Evolutionary conservation across 2,797 vertebrate genomes (phyloP).

Genomic region (Pristis pectinata): DNA sequence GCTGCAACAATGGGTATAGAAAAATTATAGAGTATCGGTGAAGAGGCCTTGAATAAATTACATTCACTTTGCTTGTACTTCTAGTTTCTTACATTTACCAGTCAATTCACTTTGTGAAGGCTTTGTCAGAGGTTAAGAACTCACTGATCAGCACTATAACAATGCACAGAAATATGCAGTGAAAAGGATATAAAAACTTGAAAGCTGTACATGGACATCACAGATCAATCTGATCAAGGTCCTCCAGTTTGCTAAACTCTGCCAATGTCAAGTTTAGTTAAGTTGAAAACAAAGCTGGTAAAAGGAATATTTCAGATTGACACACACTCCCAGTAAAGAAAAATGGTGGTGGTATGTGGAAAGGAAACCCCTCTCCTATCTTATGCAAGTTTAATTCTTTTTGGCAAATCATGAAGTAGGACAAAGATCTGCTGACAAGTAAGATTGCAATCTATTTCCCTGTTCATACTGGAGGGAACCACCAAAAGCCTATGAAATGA

Average conservation of each 20-base stretch:
- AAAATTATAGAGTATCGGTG: too few relatives aligned
- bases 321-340: not conserved
- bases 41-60: too few relatives aligned
- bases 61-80: too few relatives aligned
- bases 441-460: not conserved
- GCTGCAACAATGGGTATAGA: too few relatives aligned
- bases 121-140: too few relatives aligned
- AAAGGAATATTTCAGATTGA: not conserved
- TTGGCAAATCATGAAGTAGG: not conserved
- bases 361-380: not conserved
- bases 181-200: not conserved
- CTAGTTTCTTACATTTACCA: too few relatives aligned
- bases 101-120: too few relatives aligned
- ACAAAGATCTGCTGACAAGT: not conserved
- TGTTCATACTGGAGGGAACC: not conserved
- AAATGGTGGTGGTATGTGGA: too few relatives aligned
- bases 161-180: not conserved
- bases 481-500: not conserved
- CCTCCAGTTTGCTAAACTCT: not conserved
- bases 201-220: not conserved
- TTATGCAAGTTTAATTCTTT: not conserved
- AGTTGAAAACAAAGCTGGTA: not conserved
- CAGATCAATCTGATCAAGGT: not conserved
- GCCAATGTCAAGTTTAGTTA: not conserved
- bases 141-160: not conserved